A percentile compares a stretch with the other conserved stretches of the same genome.
Evolutionary conservation across 2,797 vertebrate genomes (phyloP).

Genomic region (Eurystomus glaucurus): DNA sequence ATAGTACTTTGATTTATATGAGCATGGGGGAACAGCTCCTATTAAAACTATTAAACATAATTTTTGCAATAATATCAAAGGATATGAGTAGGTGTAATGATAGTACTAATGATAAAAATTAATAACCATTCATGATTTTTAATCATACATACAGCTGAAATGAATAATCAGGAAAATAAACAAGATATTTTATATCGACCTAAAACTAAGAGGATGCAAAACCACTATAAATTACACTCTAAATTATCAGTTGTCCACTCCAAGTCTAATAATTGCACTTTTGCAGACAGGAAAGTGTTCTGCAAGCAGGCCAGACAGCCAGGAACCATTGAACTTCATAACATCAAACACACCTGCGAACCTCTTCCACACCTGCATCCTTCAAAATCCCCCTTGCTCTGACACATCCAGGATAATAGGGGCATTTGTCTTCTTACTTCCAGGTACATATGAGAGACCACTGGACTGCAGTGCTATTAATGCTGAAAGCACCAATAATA

Average conservation of each 20-base stretch:
- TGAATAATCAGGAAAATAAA: conserved; percentile 75
- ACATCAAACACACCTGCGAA: neutral
- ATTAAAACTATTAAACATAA: conserved; percentile 74
- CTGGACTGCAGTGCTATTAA: neutral
- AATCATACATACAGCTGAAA: conserved; percentile 67
- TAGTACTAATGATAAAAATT: conserved; percentile 57
- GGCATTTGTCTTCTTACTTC: neutral
- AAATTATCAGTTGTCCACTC: conserved; percentile 17
- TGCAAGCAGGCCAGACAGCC: neutral
- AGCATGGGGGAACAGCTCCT: conserved; percentile 44
- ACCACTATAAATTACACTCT: neutral
- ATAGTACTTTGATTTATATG: conserved; percentile 69
- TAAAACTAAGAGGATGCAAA: neutral
- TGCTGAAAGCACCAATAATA: neutral
- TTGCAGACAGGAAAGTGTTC: neutral
- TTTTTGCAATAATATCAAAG: conserved; percentile 69
- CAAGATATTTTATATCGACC: conserved; percentile 44
- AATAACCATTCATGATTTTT: conserved; percentile 74
- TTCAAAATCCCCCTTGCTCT: neutral
- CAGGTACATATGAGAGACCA: neutral
- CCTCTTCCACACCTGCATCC: neutral
- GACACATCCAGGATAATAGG: neutral
- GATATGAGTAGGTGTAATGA: conserved; percentile 69
- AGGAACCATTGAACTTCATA: neutral
- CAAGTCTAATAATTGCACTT: neutral